These are phyloP conservation scores for Drosophila putrida DNA, from an alignment of 2,888 invertebrate genomes.

Conservation along the genomic window DNA sequence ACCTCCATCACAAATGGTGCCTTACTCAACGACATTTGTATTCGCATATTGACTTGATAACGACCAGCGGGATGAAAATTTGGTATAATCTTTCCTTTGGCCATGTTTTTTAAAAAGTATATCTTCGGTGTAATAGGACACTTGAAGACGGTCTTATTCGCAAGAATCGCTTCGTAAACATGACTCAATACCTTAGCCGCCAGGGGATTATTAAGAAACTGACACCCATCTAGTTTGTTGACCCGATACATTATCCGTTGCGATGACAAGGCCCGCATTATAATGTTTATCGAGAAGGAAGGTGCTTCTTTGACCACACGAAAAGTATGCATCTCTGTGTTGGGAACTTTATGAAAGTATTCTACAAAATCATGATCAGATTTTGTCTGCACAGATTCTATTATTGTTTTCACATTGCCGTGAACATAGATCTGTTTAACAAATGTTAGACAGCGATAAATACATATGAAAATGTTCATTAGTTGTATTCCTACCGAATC, in stretches of 20 bases:
- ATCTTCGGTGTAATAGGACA: conserved; percentile 42
- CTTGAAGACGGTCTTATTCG: conserved; percentile 27
- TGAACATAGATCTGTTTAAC: neutral
- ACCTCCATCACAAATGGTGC: conserved; percentile 36
- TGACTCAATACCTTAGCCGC: conserved; percentile 19
- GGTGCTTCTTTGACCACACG: conserved; percentile 20
- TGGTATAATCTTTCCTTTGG: neutral
- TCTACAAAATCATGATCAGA: conserved; percentile 44
- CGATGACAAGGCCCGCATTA: conserved; percentile 6
- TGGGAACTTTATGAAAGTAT: conserved; percentile 21
- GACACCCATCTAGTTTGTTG: conserved; percentile 37
- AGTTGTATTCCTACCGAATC: neutral
- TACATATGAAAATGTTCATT: neutral
- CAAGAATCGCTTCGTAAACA: conserved; percentile 13
- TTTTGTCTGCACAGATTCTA: conserved; percentile 21
- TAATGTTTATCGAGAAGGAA: conserved; percentile 15
- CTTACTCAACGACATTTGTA: conserved; percentile 6
- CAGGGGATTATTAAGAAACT: conserved; percentile 40
- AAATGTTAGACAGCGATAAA: too few relatives aligned
- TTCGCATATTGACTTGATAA: conserved; percentile 7
- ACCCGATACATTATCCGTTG: conserved; percentile 30
- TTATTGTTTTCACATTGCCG: neutral
- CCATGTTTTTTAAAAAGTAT: conserved; percentile 39
- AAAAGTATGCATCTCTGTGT: conserved; percentile 16
- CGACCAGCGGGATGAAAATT: conserved; percentile 33